Conservation (phyloP, 2,888 invertebrate genomes). For the Drosophila infuscata region DNA sequence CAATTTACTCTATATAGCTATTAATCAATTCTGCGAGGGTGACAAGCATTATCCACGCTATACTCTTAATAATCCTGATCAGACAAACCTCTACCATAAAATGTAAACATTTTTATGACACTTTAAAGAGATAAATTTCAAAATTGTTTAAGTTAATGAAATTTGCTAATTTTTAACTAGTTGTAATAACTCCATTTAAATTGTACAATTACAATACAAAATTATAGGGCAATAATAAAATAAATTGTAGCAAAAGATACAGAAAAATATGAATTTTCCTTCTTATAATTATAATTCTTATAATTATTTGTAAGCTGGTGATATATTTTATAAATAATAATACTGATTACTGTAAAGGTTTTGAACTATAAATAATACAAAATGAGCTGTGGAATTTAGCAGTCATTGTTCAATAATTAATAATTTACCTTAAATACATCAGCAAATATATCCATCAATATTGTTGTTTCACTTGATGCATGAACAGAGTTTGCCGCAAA, state of each 20-base stretch:
- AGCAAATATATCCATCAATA: background rate
- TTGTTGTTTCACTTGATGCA: background rate
- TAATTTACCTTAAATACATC: background rate
- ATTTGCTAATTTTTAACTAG: background rate
- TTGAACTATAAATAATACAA: background rate
- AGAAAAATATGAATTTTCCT: background rate
- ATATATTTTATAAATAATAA: background rate
- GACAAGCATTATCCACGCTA: background rate
- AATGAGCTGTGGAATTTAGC: background rate
- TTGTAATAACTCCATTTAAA: background rate
- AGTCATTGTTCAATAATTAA: background rate
- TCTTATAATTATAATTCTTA: no score
- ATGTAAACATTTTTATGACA: background rate
- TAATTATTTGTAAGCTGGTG: background rate
- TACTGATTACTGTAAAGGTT: background rate
- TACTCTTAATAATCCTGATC: background rate
- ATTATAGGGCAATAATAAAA: background rate
- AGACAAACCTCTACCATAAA: background rate
- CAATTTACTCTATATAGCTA: background rate
- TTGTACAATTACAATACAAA: no score
- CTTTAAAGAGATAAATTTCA: background rate
- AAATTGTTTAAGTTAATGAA: background rate
- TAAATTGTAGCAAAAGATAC: background rate
- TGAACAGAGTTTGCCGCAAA: conserved; percentile 56
- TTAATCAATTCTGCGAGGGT: background rate